Evolutionary conservation across 1,140 invertebrate genomes (phyloP).

Genomic region (Drosophila ohnishii): DNA sequence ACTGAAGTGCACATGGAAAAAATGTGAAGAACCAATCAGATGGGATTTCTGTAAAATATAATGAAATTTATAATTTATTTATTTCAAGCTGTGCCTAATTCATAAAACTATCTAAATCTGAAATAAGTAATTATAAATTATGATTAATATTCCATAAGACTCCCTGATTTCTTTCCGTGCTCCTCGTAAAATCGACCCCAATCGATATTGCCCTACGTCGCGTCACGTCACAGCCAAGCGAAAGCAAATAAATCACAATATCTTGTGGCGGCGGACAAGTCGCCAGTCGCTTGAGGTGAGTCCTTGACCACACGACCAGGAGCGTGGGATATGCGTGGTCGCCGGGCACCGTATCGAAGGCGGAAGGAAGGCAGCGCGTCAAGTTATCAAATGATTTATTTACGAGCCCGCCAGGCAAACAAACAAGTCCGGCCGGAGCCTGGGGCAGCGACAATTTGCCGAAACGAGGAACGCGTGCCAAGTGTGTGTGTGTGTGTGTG

Average conservation of each 20-base stretch:
- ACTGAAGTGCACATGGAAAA: constrained; percentile 4
- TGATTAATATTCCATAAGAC: not conserved
- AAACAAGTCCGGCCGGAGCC: constrained; percentile 58
- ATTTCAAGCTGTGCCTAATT: not conserved
- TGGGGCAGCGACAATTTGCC: constrained; percentile 63
- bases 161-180: constrained; percentile 12
- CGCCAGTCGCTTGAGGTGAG: constrained; percentile 70
- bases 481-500: constrained; percentile 13
- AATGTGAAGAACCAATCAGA: not conserved
- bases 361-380: constrained; percentile 56
- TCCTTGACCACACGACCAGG: constrained; percentile 59
- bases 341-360: constrained; percentile 32
- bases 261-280: constrained; percentile 70
- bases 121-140: too few species aligned
- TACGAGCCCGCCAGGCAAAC: constrained; percentile 76
- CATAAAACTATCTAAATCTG: too few species aligned
- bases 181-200: constrained; percentile 55
- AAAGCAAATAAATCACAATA: constrained; percentile 81
- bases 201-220: constrained; percentile 40
- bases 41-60: not conserved
- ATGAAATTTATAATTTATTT: not conserved
- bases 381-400: constrained; percentile 82
- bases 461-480: constrained; percentile 56
- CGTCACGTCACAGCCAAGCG: constrained; percentile 64
- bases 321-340: constrained; percentile 20